Evolutionary conservation across 2,888 invertebrate species (phyloP).

Genomic region (Chloroclystis v-ata): DNA sequence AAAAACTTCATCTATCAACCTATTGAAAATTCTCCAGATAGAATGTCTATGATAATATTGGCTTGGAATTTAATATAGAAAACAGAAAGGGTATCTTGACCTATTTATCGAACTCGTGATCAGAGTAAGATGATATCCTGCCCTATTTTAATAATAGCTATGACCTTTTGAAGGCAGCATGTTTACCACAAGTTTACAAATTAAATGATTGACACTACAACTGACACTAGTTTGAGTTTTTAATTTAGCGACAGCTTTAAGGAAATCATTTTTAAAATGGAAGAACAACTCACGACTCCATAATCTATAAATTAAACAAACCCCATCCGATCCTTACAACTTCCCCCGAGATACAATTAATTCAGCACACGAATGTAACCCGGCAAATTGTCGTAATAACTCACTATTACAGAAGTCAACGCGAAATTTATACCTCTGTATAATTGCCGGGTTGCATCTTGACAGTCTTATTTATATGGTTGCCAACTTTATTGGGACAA

Average conservation of each 20-base stretch:
- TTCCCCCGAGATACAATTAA: slow-evolving; percentile 7
- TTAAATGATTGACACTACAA: no score
- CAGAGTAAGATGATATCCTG: neutral
- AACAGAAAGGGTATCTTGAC: slow-evolving; percentile 4
- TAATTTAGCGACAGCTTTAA: no score
- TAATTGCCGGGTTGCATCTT: slow-evolving; percentile 28
- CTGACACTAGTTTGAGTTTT: no score
- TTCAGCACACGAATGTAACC: slow-evolving; percentile 10
- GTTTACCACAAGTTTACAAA: no score
- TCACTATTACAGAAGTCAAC: slow-evolving; percentile 26
- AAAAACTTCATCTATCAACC: neutral
- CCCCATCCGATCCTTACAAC: neutral
- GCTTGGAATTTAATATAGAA: slow-evolving; percentile 6
- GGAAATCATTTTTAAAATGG: no score
- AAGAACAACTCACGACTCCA: no score
- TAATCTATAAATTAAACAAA: neutral
- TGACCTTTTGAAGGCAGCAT: no score
- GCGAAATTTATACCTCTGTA: slow-evolving; percentile 27
- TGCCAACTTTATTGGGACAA: slow-evolving; percentile 30
- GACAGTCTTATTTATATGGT: slow-evolving; percentile 25
- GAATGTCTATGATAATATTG: slow-evolving; percentile 1
- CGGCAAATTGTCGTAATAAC: slow-evolving; percentile 19
- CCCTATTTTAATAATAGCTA: neutral
- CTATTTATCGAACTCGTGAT: slow-evolving; percentile 8
- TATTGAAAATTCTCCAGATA: neutral